Percentiles rank a stretch among this genome's conserved stretches.
Evolutionary conservation across 1,140 invertebrate species (phyloP).

Genomic region (Bemisia tabaci): DNA sequence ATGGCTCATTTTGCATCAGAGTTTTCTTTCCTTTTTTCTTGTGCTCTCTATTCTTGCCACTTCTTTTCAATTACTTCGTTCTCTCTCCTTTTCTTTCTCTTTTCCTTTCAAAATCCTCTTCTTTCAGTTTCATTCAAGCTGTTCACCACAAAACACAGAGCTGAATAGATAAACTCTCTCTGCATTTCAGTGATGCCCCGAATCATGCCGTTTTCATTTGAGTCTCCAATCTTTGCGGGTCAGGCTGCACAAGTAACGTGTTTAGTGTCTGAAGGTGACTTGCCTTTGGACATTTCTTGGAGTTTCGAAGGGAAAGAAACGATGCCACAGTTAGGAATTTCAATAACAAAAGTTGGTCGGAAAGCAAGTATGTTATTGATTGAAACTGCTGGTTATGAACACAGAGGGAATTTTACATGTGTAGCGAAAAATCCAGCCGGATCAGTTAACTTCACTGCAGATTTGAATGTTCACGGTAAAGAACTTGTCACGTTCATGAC

Average conservation of each 20-base stretch:
- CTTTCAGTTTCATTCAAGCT: too few species aligned
- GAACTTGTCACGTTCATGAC: too few species aligned
- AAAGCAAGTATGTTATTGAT: conserved; percentile 58
- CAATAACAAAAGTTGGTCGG: conserved; percentile 42
- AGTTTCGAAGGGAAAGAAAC: conserved; percentile 22
- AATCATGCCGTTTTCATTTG: conserved; percentile 33
- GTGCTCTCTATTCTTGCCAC: background rate
- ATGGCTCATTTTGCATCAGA: too few species aligned
- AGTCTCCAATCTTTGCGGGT: conserved; percentile 31
- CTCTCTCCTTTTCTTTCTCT: background rate
- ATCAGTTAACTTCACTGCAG: conserved; percentile 39
- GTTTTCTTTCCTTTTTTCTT: background rate
- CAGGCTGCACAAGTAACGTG: conserved; percentile 31
- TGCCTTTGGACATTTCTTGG: conserved; percentile 28
- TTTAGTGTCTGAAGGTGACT: conserved; percentile 30
- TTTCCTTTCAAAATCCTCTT: background rate
- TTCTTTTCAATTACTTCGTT: background rate
- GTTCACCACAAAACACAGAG: too few species aligned
- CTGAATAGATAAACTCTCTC: background rate
- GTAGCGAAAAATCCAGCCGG: conserved; percentile 46
- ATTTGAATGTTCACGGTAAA: conserved; percentile 44
- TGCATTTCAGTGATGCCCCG: conserved; percentile 31
- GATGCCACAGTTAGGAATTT: conserved; percentile 24
- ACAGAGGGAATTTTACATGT: conserved; percentile 42
- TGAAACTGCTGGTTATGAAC: conserved; percentile 31